A percentile compares a stretch with the other conserved stretches of the same genome.
phyloP scores from a whole-genome alignment of 37 sponge, comb jelly and placozoan species.

The Mnemiopsis leidyi region DNA sequence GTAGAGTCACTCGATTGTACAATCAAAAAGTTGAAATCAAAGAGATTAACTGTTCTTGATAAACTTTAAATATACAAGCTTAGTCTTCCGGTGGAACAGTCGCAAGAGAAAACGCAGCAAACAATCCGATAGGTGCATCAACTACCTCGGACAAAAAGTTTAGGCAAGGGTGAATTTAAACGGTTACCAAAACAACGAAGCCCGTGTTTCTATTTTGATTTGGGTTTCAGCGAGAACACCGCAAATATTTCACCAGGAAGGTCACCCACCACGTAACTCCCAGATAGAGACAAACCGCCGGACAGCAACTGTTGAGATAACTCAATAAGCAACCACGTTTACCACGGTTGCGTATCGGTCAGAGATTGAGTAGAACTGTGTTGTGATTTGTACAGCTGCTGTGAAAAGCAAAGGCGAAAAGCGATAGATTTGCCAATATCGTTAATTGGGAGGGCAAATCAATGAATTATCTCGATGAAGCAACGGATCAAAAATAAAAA shows the following conservation, averaged over 20 bases:
- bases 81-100: no score
- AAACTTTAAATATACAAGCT: no score
- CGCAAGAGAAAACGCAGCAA: no score
- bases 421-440: neutral
- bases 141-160: no score
- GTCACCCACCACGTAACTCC: neutral
- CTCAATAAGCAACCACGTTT: neutral
- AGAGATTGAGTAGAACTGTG: neutral
- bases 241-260: neutral
- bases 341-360: neutral
- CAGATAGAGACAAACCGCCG: neutral
- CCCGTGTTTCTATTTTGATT: no score
- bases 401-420: neutral
- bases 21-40: no score
- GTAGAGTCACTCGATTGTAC: no score
- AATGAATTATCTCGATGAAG: neutral
- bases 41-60: no score
- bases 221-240: no score
- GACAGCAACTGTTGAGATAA: neutral
- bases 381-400: neutral
- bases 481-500: neutral
- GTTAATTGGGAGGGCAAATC: neutral
- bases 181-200: no score
- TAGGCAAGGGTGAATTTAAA: no score
- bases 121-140: no score